Base-by-base conservation (phyloP, 2,888 invertebrate genomes). In the Chrysomela aeneicollis region DNA sequence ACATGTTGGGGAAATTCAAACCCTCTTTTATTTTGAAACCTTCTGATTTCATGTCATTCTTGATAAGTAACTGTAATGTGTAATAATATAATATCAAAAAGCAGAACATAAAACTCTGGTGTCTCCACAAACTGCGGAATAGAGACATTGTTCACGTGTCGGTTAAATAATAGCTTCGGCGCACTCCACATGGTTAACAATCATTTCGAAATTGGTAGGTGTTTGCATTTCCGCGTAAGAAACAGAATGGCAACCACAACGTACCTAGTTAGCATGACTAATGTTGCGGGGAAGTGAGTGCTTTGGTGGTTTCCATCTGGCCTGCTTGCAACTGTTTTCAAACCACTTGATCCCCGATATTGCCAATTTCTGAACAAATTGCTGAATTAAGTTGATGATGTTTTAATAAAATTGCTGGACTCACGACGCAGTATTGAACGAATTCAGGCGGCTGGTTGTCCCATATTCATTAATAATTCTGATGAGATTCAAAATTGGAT, bases 311-410 rank as follows among this genome's bases (percentile, higher is more conserved):
- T 26, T 26, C 26, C 26, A 26, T 26, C 3, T 26, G 26, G 26
- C 26, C 6, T 9, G 32, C 10, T 9, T 10, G 32, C 32, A 35
- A 35, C 32, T 35, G 32, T 35, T 6, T n/a, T n/a, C n/a, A n/a
- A n/a, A 6, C 26, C 3, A 26, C 6, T 26, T 26, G 26, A 26
- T 26, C 26, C 26, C 26, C 57, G 46, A 57, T 57, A 22, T 22
- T 47, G 46, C 26, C 42, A 57, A 57, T 57, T 57, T 57, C 12
- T 47, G 54, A 57, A 53, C 22, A 42, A 55, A 65, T 59, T 67
- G 52, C 46, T 19, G 50, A 42, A 37, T 22, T 55, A 15, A 12
- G 12, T 53, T 42, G 55, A 54, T 35, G 53, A n/a, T 55, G 32
- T 35, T 2, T 35, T 10, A 35, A 35, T 35, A n/a, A n/a, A n/a